Percentiles rank a stretch among this genome's conserved stretches.
These are phyloP conservation scores for Dascillus cervinus DNA, from an alignment of 2,888 invertebrate genomes.

Conservation along the genomic window DNA sequence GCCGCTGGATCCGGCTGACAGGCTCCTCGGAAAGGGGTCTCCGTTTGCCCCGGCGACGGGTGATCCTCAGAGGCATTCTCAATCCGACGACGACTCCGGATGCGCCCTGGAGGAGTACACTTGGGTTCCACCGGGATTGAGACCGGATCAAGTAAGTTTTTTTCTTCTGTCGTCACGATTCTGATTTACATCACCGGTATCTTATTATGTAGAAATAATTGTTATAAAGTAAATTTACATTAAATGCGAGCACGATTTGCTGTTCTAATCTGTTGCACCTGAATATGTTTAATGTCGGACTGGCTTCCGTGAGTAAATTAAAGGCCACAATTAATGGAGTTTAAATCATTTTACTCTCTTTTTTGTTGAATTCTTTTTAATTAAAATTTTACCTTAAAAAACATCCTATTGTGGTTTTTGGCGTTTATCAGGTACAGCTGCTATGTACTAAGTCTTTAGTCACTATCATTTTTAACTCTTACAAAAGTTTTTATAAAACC, in stretches of 20 bases:
- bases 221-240: slow-evolving; percentile 3
- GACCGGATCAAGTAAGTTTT: slow-evolving; percentile 85
- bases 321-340: no score
- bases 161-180: neutral
- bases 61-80: slow-evolving; percentile 78
- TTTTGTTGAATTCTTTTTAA: no score
- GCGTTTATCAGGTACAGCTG: no score
- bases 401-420: no score
- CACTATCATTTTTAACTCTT: no score
- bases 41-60: slow-evolving; percentile 40
- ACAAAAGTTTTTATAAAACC: no score
- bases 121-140: slow-evolving; percentile 93
- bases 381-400: no score
- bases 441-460: no score
- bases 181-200: neutral
- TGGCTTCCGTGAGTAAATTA: no score
- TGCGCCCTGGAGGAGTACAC: slow-evolving; percentile 97
- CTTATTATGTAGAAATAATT: slow-evolving; percentile 3
- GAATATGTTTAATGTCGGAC: no score
- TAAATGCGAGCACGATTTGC: slow-evolving; percentile 2
- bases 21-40: slow-evolving; percentile 53
- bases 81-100: slow-evolving; percentile 95
- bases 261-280: no score
- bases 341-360: no score
- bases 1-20: slow-evolving; percentile 46